Conservation (phyloP, 2,113 vertebrate genomes). For the Lampris incognitus region DNA sequence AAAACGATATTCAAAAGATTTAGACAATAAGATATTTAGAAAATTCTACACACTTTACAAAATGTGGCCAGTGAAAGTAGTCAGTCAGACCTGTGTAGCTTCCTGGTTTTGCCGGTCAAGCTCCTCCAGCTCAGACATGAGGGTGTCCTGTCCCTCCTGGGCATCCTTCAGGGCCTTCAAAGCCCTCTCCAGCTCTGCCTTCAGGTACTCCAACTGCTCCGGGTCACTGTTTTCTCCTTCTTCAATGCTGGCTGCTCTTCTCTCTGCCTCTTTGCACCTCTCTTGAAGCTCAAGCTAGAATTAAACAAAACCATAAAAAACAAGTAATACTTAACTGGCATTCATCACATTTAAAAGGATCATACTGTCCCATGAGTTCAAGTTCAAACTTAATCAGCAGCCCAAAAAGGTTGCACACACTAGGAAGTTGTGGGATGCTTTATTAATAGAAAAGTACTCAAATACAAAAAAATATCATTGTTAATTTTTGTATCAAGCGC, state of each 20-base stretch:
- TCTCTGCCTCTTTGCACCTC: slow-evolving; percentile 61
- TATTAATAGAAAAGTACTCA: too few species aligned
- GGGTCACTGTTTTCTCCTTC: slow-evolving; percentile 25
- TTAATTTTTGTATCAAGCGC: too few species aligned
- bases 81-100: slow-evolving; percentile 88
- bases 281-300: slow-evolving; percentile 65
- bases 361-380: background rate
- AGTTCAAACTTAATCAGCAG: too few species aligned
- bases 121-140: slow-evolving; percentile 90
- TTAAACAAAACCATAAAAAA: slow-evolving; percentile 1
- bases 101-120: slow-evolving; percentile 95
- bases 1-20: background rate
- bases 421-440: too few species aligned
- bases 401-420: too few species aligned
- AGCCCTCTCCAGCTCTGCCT: slow-evolving; percentile 82
- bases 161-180: slow-evolving; percentile 82
- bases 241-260: background rate
- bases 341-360: background rate
- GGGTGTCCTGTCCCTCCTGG: slow-evolving; percentile 84
- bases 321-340: background rate
- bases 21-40: too few species aligned
- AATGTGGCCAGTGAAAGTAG: background rate
- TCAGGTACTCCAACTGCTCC: slow-evolving; percentile 79
- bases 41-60: too few species aligned
- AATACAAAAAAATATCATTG: too few species aligned